A percentile compares a stretch with the other conserved stretches of the same genome.
Conservation (phyloP, 2,797 vertebrate genomes). For the Lagocephalus sceleratus region DNA sequence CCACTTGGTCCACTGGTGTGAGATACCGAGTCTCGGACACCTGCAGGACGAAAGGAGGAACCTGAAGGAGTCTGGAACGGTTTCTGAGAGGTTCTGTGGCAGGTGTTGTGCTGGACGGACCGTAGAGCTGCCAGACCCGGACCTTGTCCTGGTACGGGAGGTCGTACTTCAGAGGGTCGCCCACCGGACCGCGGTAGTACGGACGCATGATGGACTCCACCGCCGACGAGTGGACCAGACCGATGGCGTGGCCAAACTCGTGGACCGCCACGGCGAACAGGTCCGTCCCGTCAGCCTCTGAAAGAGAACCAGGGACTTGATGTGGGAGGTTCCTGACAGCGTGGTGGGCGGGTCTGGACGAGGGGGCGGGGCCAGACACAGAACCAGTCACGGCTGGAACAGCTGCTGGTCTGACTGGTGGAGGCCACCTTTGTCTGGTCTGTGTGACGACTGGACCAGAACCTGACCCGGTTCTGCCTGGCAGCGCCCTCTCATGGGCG, state of each 20-base stretch:
- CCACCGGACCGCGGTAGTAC: slow-evolving; percentile 95
- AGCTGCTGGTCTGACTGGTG: too few relatives aligned
- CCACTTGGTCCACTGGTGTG: background rate
- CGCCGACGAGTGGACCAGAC: slow-evolving; percentile 89
- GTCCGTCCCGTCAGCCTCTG: slow-evolving; percentile 91
- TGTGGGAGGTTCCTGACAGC: too few relatives aligned
- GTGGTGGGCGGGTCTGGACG: too few relatives aligned
- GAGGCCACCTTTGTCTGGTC: too few relatives aligned
- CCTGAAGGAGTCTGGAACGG: too few relatives aligned
- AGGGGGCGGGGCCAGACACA: too few relatives aligned
- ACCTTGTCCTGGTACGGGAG: slow-evolving; percentile 94
- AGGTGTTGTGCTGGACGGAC: slow-evolving; percentile 66
- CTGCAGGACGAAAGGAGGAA: background rate
- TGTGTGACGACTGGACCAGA: too few relatives aligned
- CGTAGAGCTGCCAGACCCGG: slow-evolving; percentile 92
- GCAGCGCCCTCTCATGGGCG: too few relatives aligned
- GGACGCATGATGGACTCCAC: slow-evolving; percentile 94
- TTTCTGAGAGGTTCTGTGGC: too few relatives aligned
- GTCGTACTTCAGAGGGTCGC: slow-evolving; percentile 92
- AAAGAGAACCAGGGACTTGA: slow-evolving; percentile 7
- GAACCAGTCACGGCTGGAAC: too few relatives aligned
- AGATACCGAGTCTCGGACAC: background rate
- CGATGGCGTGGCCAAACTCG: slow-evolving; percentile 95
- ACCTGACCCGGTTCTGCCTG: too few relatives aligned
- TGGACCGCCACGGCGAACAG: slow-evolving; percentile 95